phyloP scores from a whole-genome alignment of 1,140 invertebrate genomes.

The Alviniconcha marisindica region DNA sequence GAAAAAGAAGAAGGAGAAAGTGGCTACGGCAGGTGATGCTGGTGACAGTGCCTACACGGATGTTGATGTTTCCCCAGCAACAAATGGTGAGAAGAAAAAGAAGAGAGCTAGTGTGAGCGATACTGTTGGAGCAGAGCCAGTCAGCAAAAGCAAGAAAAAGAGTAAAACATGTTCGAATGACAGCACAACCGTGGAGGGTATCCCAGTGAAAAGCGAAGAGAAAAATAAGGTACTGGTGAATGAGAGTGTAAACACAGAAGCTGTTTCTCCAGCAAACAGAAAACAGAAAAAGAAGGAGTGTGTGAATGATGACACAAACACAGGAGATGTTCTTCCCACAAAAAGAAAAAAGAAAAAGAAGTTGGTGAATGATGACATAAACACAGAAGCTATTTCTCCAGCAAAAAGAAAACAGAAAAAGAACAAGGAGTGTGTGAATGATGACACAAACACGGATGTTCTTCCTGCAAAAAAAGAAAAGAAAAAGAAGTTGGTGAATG shows the following conservation, averaged over 20 bases:
- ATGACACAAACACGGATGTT: not conserved
- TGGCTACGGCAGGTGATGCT: not conserved
- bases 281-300: not conserved
- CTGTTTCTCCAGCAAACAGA: not conserved
- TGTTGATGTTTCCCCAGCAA: not conserved
- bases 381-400: not conserved
- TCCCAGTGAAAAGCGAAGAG: too few relatives aligned
- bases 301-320: not conserved
- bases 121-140: not conserved
- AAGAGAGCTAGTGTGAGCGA: not conserved
- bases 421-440: not conserved
- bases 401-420: not conserved
- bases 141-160: not conserved
- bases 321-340: not conserved
- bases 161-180: too few relatives aligned
- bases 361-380: not conserved
- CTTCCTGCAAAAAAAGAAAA: not conserved
- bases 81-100: not conserved
- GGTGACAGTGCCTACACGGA: too few relatives aligned
- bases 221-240: too few relatives aligned
- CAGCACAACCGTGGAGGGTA: too few relatives aligned
- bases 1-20: not conserved
- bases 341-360: not conserved
- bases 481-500: not conserved
- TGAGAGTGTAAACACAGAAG: too few relatives aligned